Evolutionary conservation across 53 echinoderm and acorn worm species (phyloP).

Genomic region (Crossaster papposus): DNA sequence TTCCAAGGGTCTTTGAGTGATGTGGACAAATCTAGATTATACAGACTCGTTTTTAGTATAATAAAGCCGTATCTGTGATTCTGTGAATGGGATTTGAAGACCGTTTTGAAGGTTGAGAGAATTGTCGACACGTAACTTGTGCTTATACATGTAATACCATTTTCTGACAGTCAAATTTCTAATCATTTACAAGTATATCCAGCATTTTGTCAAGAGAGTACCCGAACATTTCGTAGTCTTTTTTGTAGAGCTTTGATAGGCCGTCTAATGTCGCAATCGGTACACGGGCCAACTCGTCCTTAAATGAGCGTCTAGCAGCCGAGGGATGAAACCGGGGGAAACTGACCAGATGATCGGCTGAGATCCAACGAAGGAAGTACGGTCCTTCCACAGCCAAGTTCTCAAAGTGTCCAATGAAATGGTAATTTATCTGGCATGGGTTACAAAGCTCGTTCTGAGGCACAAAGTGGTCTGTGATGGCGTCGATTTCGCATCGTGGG

Average conservation of each 20-base stretch:
- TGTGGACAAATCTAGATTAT: no score
- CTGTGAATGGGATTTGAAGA: no score
- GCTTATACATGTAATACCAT: no score
- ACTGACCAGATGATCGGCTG: slow-evolving; percentile 41
- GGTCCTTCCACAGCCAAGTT: slow-evolving; percentile 71
- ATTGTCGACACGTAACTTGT: no score
- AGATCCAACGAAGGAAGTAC: slow-evolving; percentile 67
- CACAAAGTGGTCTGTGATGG: slow-evolving; percentile 71
- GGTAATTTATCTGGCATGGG: slow-evolving; percentile 70
- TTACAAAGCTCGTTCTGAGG: slow-evolving; percentile 61
- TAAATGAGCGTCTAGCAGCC: slow-evolving; percentile 39
- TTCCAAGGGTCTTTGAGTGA: no score
- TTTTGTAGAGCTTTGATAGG: slow-evolving; percentile 59
- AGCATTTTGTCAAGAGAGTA: slow-evolving; percentile 60
- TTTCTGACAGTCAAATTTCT: no score
- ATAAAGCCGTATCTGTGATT: no score
- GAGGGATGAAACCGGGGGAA: slow-evolving; percentile 73
- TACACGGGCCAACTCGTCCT: slow-evolving; percentile 56
- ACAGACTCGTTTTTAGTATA: no score
- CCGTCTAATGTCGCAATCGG: slow-evolving; percentile 52
- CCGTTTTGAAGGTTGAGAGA: no score
- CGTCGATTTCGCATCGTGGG: slow-evolving; percentile 34
- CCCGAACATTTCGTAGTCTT: slow-evolving; percentile 80
- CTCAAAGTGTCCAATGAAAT: slow-evolving; percentile 83
- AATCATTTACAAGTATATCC: not conserved